Evolutionary conservation across 2,113 vertebrate genomes (phyloP).

Genomic region (Poeciliopsis retropinna): DNA sequence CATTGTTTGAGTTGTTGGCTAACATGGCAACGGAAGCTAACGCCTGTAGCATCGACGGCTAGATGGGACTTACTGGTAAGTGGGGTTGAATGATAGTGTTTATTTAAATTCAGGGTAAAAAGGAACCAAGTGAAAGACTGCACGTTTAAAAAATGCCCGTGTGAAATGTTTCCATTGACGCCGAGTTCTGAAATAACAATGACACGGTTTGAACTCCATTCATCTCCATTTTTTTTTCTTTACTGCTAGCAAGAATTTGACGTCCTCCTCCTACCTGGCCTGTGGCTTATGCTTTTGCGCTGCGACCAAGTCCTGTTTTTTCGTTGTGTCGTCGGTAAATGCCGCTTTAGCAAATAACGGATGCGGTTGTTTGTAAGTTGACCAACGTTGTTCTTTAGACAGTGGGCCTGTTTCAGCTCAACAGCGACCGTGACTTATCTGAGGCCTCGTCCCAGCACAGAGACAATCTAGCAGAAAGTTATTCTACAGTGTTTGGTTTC

Average conservation of each 20-base stretch:
- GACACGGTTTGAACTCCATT: constrained; percentile 29
- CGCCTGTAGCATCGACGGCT: constrained; percentile 44
- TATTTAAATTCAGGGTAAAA: background rate
- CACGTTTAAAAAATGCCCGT: background rate
- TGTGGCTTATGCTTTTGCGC: background rate
- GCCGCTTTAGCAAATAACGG: background rate
- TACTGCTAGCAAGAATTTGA: constrained; percentile 28
- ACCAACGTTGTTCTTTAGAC: background rate
- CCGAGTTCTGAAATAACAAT: constrained; percentile 17
- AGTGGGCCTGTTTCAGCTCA: background rate
- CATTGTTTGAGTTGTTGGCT: constrained; percentile 78
- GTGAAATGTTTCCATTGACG: constrained; percentile 6
- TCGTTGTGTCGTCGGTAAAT: background rate
- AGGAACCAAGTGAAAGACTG: background rate
- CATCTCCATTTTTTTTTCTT: constrained; percentile 35
- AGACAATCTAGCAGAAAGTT: background rate
- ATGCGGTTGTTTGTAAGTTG: background rate
- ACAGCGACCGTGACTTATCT: background rate
- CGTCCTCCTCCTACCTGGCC: background rate
- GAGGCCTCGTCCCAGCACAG: constrained; percentile 14
- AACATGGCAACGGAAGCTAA: constrained; percentile 70
- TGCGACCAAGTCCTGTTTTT: background rate
- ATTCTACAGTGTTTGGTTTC: background rate
- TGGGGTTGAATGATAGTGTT: background rate
- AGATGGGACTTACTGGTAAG: constrained; percentile 36